Evolutionary conservation across 2,888 invertebrate species (phyloP).

Genomic region (Resseliella maxima): DNA sequence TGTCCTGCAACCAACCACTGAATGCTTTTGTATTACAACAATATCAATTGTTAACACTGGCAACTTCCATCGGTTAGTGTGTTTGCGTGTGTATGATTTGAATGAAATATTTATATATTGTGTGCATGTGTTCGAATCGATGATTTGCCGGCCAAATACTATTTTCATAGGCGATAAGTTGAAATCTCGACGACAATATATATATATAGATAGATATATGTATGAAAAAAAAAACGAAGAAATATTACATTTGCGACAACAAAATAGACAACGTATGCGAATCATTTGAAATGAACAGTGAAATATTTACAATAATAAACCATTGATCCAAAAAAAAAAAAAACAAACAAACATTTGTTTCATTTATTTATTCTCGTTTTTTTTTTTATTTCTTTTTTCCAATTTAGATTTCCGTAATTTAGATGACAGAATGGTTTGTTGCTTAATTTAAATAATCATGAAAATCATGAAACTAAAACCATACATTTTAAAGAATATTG

Average conservation of each 20-base stretch:
- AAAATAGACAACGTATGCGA: not conserved
- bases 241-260: not conserved
- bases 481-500: no score
- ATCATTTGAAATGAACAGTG: not conserved
- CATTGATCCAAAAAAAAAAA: conserved; percentile 16
- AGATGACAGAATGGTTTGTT: no score
- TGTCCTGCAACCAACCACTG: not conserved
- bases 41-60: not conserved
- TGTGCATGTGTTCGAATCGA: not conserved
- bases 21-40: not conserved
- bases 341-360: not conserved
- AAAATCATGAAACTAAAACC: no score
- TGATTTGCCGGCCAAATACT: conserved; percentile 16
- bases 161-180: conserved; percentile 23
- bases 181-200: conserved; percentile 46
- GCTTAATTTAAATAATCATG: no score
- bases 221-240: not conserved
- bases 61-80: conserved; percentile 27
- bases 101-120: not conserved
- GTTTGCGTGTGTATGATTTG: not conserved
- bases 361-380: not conserved
- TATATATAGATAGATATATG: not conserved
- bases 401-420: no score
- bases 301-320: conserved; percentile 29
- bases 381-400: not conserved